phyloP scores from a whole-genome alignment of 2,888 invertebrate genomes.

The Pristionchus fissidentatus region DNA sequence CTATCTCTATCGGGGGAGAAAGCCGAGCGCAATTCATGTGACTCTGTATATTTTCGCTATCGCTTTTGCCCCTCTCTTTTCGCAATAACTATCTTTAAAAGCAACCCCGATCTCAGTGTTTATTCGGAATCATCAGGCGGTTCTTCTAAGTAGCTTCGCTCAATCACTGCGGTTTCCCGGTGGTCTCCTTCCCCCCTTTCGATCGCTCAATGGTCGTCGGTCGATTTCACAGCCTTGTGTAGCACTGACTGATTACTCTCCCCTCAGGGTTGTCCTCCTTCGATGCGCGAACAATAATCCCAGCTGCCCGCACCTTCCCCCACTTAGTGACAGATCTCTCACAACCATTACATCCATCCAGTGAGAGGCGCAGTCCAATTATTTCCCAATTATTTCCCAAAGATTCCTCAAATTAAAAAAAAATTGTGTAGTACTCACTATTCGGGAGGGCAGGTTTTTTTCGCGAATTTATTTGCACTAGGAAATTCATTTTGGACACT shows the following conservation, averaged over 20 bases:
- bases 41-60: too few relatives aligned
- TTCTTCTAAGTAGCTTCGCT: neutral
- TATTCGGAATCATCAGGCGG: neutral
- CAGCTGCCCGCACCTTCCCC: too few relatives aligned
- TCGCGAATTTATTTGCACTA: too few relatives aligned
- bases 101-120: neutral
- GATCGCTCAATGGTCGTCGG: neutral
- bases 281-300: conserved; percentile 14
- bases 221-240: neutral
- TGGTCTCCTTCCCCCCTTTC: neutral
- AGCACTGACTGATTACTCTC: neutral
- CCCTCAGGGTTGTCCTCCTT: neutral
- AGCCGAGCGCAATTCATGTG: too few relatives aligned
- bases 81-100: neutral
- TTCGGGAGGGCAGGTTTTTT: too few relatives aligned
- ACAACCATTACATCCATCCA: conserved; percentile 1
- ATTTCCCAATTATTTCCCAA: neutral
- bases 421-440: too few relatives aligned
- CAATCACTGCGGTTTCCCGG: neutral
- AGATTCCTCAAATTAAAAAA: too few relatives aligned
- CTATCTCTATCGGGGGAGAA: neutral
- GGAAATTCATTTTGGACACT: too few relatives aligned
- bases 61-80: neutral
- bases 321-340: neutral
- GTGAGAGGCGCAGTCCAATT: neutral